Evolutionary conservation across 2,888 invertebrate genomes (phyloP), one percentile per base, ranked within the genome.

Genomic region (Lepidocyrtinus sp.): DNA sequence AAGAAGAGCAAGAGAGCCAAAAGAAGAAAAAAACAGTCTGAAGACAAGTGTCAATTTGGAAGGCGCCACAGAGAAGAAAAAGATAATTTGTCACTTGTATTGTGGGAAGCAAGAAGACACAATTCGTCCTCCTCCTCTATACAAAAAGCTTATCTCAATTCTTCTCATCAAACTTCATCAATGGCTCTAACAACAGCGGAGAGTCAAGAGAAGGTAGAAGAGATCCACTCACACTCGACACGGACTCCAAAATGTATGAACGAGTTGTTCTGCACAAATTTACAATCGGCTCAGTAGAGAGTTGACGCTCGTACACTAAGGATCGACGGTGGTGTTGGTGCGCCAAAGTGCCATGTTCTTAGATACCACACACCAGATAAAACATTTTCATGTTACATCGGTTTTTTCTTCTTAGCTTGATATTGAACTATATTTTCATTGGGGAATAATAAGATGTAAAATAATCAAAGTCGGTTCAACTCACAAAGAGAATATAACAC

Each of bases 11-110:
- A 59, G 36, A 55, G 15, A 27, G 65, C n/a, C 27, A 72, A 64
- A 36, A 79, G 45, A 5, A 45, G 22, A 70, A 72, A 74, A 75
- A 78, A 67, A 67, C 63, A 65, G 55, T 78, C 71, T 75, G 77
- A 82, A 82, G 82, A 82, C 82, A 79, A 82, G 82, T 82, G 82
- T 82, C 82, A 82, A 82, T 82, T 82, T 75, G 75, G 75, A 82
- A 79, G 82, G 82, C 82, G 82, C 82, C 82, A 82, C 71, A 79
- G 69, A 79, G 69, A 76, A 79, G 79, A 79, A 79, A 79, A 73
- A 75, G 75, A 82, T 82, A 82, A 82, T 82, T 82, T 82, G 82
- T 82, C 82, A 82, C 75, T 80, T 82, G 36, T 36, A 36, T 36
- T 36, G 80, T 80, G 80, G 80, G 80, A 80, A 69, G 69, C 55